Evolutionary conservation across 2,797 vertebrate genomes (phyloP).

Genomic region (Oreochromis mossambicus): DNA sequence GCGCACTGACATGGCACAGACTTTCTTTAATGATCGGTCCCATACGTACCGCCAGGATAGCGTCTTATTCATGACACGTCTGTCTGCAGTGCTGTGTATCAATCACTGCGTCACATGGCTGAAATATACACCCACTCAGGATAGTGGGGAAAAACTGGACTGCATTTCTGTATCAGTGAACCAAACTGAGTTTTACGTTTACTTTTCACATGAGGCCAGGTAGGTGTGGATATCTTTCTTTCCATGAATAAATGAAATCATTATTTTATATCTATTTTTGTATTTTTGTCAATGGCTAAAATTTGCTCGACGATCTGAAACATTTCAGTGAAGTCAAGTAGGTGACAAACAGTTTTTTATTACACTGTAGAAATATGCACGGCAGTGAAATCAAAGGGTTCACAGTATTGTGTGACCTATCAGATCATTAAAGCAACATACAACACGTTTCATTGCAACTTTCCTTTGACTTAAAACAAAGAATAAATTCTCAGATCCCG

Average conservation of each 20-base stretch:
- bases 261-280: neutral
- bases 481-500: neutral
- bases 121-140: neutral
- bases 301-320: neutral
- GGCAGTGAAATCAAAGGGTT: neutral
- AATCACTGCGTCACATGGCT: neutral
- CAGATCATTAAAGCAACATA: neutral
- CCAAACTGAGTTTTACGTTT: neutral
- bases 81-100: neutral
- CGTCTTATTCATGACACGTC: neutral
- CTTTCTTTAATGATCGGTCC: neutral
- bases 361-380: neutral
- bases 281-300: neutral
- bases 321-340: fast-evolving
- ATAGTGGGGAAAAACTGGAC: neutral
- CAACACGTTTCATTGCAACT: neutral
- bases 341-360: neutral
- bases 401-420: neutral
- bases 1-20: constrained; percentile 33
- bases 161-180: neutral
- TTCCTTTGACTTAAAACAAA: neutral
- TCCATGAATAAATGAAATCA: neutral
- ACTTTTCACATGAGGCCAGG: neutral
- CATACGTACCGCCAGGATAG: neutral
- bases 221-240: neutral